Evolutionary conservation across 2,797 vertebrate genomes (phyloP), one percentile per base, ranked within the genome.

Genomic region (Antennarius maculatus): DNA sequence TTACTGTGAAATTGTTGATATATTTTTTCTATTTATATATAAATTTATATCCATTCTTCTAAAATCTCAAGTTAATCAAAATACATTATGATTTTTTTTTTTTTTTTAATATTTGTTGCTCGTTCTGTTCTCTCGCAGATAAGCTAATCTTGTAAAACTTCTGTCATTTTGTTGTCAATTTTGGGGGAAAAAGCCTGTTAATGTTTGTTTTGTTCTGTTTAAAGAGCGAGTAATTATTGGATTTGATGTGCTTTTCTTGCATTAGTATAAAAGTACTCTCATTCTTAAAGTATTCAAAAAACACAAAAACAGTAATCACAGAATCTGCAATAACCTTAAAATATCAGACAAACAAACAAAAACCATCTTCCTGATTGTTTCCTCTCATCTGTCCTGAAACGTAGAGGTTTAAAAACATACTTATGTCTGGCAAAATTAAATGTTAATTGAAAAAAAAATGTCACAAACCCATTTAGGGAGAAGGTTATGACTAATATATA

Each of bases 371-470:
- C 66, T 56, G 66, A 54, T 76, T 60, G 56, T 66, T 52, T 0
- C 71, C 28, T 61, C 71, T 74, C 65, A 67, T 83, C 71, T 66
- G 66, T 56, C 41, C 51, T 0, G 1, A 62, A 59, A 66, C 15
- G 43, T 34, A 15, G 17, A 34, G 52, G 37, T 65, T 37, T 59
- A 27, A 70, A 82, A 77, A 67, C 63, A 58, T 52, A 51, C 68
- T 57, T 41, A 54, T 55, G 48, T 52, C 52, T 17, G 16, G 43
- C 29, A 34, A 69, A 77, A 81, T 69, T 13, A 71, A 71, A 71
- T 62, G 42, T 64, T 56, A 5, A 51, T 67, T 68, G 59, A 0
- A 17, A 0, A 17, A 17, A 60, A 85, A 81, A 74, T 65, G 56
- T 41, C 62, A 66, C 52, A 49, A 51, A 42, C 73, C 31, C n/a